Percentiles rank a stretch among this genome's conserved stretches.
Evolutionary conservation across 2,113 vertebrate genomes (phyloP).

Genomic region (Hydrolagus affinis): DNA sequence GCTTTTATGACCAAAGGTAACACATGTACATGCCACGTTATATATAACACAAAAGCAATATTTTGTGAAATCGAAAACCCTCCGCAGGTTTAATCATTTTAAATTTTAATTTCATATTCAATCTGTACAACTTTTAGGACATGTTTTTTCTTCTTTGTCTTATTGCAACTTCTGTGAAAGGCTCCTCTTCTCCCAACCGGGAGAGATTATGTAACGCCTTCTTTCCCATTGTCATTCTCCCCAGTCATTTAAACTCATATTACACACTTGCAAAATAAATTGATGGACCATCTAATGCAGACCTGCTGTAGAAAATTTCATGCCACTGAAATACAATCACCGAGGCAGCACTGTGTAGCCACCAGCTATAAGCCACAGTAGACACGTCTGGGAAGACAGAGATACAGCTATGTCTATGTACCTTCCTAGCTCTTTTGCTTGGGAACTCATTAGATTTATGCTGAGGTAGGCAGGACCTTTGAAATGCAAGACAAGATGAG

Average conservation of each 20-base stretch:
- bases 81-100: background rate
- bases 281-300: background rate
- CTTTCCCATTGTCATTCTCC: background rate
- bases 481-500: conserved; percentile 44
- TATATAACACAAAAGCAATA: background rate
- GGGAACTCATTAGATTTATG: conserved; percentile 38
- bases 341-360: background rate
- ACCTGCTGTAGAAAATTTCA: background rate
- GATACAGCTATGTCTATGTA: background rate
- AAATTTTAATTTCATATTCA: background rate
- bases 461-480: conserved; percentile 40
- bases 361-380: background rate
- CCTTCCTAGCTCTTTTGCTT: conserved; percentile 31
- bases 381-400: background rate
- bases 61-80: background rate
- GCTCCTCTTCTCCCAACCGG: background rate
- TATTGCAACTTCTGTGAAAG: background rate
- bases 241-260: background rate
- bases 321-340: background rate
- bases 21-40: no score
- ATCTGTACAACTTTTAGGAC: background rate
- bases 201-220: background rate
- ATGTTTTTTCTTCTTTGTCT: no score
- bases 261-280: background rate
- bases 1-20: no score